These are phyloP conservation scores for Orchesella flavescens DNA, from an alignment of 2,888 invertebrate species.

Conservation along the genomic window DNA sequence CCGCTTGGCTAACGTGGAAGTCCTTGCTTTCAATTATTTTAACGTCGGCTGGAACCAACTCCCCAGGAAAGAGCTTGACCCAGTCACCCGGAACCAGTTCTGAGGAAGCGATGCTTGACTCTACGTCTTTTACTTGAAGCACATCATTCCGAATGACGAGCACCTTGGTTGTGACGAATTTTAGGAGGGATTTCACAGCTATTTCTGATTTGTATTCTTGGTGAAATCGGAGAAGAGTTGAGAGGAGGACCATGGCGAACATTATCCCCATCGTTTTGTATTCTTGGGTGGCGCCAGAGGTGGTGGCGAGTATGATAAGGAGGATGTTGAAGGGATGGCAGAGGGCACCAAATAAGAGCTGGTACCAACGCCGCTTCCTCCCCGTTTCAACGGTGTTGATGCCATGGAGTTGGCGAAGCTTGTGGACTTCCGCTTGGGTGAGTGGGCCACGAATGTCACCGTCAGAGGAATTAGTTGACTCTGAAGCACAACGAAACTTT, in stretches of 20 bases:
- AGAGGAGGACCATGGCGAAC: conserved; percentile 62
- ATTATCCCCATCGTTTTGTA: conserved; percentile 57
- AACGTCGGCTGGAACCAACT: conserved; percentile 49
- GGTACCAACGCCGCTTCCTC: conserved; percentile 50
- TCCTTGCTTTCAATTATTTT: conserved; percentile 37
- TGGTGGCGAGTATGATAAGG: conserved; percentile 39
- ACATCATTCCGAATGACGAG: conserved; percentile 39
- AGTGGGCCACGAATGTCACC: conserved; percentile 21
- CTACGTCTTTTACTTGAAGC: conserved; percentile 1
- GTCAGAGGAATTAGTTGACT: too few species aligned
- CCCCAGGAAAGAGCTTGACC: conserved; percentile 26
- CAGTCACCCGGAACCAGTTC: conserved; percentile 53
- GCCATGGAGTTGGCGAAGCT: conserved; percentile 32
- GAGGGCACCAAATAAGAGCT: conserved; percentile 36
- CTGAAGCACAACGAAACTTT: too few species aligned
- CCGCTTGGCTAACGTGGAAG: conserved; percentile 52
- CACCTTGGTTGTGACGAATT: conserved; percentile 51
- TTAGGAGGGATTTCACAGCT: conserved; percentile 40
- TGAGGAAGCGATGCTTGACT: conserved; percentile 21
- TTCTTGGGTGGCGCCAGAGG: conserved; percentile 31
- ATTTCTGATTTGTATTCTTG: conserved; percentile 62
- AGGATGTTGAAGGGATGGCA: conserved; percentile 64
- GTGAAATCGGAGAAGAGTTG: conserved; percentile 50
- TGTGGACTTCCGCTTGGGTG: conserved; percentile 21
- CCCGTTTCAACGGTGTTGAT: conserved; percentile 41